Conservation (phyloP, 2,888 invertebrate genomes). For the Agapostemon virescens region DNA sequence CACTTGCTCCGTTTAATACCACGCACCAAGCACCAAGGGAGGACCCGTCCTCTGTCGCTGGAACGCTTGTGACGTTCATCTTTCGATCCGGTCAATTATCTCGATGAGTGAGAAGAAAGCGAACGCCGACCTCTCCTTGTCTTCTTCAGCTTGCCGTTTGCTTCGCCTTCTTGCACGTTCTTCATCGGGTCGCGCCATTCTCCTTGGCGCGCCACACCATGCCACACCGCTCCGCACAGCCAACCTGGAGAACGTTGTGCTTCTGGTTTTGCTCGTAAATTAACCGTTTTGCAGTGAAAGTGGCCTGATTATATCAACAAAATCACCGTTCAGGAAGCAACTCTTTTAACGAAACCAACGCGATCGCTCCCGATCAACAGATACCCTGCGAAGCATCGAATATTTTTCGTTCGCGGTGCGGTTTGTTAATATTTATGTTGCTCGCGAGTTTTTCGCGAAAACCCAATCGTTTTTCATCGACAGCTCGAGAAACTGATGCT, state of each 20-base stretch:
- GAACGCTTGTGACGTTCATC: conserved; percentile 39
- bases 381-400: conserved; percentile 8
- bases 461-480: background rate
- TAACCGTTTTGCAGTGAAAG: conserved; percentile 62
- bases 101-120: conserved; percentile 54
- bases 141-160: background rate
- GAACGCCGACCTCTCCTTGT: conserved; percentile 25
- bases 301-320: conserved; percentile 59
- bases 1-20: conserved; percentile 22
- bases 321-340: conserved; percentile 33
- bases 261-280: conserved; percentile 56
- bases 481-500: no score
- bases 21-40: conserved; percentile 14
- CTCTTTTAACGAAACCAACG: conserved; percentile 29
- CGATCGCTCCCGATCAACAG: conserved; percentile 29
- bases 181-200: conserved; percentile 5
- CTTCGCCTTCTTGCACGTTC: conserved; percentile 15
- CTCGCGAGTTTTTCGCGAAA: background rate
- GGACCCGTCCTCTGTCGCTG: conserved; percentile 42
- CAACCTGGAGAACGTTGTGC: conserved; percentile 8
- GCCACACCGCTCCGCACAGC: background rate
- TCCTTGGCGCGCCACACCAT: background rate
- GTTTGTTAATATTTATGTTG: background rate
- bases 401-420: background rate
- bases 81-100: conserved; percentile 60